phyloP scores from a whole-genome alignment of 2,888 invertebrate species.

The Chloromyia formosa region DNA sequence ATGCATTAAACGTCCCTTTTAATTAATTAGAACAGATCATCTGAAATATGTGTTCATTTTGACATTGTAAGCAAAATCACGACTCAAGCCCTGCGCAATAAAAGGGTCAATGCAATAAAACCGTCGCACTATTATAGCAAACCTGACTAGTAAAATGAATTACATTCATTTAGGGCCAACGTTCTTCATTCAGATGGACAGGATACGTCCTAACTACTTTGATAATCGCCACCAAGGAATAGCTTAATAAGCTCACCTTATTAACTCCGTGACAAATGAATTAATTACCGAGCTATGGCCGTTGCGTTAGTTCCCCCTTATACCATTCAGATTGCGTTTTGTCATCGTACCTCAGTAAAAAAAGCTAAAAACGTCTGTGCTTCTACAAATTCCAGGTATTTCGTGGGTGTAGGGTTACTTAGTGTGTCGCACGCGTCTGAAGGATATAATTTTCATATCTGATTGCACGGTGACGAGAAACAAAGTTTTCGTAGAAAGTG shows the following conservation, averaged over 20 bases:
- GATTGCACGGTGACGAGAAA: neutral
- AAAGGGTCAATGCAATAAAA: no score
- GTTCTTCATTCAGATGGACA: neutral
- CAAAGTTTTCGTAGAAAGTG: no score
- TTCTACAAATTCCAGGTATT: neutral
- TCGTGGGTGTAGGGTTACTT: constrained; percentile 17
- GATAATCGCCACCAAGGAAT: constrained; percentile 8
- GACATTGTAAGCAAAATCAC: no score
- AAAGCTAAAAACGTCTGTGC: constrained; percentile 13
- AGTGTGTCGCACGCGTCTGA: neutral
- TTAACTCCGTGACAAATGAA: constrained; percentile 45
- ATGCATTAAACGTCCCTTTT: no score
- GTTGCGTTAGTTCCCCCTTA: no score
- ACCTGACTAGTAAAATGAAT: constrained; percentile 25
- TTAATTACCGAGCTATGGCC: constrained; percentile 22
- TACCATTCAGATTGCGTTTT: neutral
- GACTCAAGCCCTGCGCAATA: no score
- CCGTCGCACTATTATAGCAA: no score
- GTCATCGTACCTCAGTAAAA: neutral
- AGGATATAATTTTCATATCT: constrained; percentile 34
- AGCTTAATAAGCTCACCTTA: constrained; percentile 43
- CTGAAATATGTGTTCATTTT: no score
- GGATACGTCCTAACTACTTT: constrained; percentile 20
- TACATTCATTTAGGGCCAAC: constrained; percentile 30
- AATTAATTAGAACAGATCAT: no score